Evolutionary conservation across 2,113 vertebrate species (phyloP), one percentile per base, ranked within the genome.

Genomic region (Takifugu flavidus): DNA sequence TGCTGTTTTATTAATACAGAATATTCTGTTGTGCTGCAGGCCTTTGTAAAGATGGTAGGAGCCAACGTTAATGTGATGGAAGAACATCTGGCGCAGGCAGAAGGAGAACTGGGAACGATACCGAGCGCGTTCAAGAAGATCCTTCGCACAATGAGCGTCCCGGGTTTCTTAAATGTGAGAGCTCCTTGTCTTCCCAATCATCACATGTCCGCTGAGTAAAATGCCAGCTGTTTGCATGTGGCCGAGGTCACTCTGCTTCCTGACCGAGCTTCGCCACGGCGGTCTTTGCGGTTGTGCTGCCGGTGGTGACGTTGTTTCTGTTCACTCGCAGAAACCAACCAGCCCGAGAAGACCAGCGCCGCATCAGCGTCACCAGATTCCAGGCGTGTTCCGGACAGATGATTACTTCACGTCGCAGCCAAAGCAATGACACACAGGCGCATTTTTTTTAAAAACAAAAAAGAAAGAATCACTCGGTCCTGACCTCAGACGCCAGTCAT

Each of bases 21-120:
- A 56, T 28, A 12, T 56, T 13, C 60, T 4, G 2, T 69, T 39
- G 57, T 28, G 2, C 67, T 20, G 6, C 78, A 94, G 93, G 89
- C 92, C 57, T 98, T 98, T 87, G 95, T 98, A 53, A 92, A 93
- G 72, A 94, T 95, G 93, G 77, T 98, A n/a, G 93, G 92, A 55
- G 78, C 87, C 62, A 90, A 90, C 0, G 94, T 98, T 51, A 89
- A 78, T 61, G 82, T 84, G 6, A 89, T 98, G 92, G 96, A 99
- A 81, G 94, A 95, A 67, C 93, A 94, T 51, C 93, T 98, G 14
- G 74, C 80, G 39, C 89, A 92, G 72, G 95, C 96, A 50, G 97
- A 99, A 77, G 90, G 93, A 60, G 93, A 96, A 27, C 83, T 94
- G 61, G 93, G 92, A n/a, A 80, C 92, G 27, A 88, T 98, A 59